Evolutionary conservation across 2,113 vertebrate species (phyloP).

Genomic region (Xenopus borealis): DNA sequence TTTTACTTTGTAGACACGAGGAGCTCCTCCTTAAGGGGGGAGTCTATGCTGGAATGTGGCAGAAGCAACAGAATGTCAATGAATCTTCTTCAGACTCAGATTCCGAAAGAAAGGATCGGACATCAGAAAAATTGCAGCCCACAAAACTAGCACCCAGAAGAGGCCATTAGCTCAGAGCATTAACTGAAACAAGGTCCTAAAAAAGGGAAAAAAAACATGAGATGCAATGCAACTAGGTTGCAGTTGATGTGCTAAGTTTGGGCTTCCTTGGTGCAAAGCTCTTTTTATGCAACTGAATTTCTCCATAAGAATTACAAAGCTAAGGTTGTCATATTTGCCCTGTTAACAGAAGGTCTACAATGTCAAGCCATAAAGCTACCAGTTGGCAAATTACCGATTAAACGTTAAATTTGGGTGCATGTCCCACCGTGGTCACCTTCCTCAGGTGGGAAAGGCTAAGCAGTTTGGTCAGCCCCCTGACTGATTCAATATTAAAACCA

Average conservation of each 20-base stretch:
- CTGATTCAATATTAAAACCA: too few relatives aligned
- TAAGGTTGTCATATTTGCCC: too few relatives aligned
- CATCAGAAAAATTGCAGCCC: conserved; percentile 74
- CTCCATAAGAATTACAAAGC: too few relatives aligned
- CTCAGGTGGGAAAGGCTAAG: too few relatives aligned
- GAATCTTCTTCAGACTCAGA: conserved; percentile 68
- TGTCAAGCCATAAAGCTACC: too few relatives aligned
- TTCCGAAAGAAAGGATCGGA: conserved; percentile 63
- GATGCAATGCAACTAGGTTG: background rate
- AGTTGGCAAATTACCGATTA: too few relatives aligned
- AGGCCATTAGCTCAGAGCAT: conserved; percentile 17
- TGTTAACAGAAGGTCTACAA: too few relatives aligned
- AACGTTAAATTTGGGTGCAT: too few relatives aligned
- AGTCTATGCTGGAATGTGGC: conserved; percentile 88
- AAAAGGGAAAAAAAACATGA: conserved; percentile 8
- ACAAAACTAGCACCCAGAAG: conserved; percentile 35
- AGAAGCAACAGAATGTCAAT: conserved; percentile 75
- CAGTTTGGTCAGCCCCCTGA: too few relatives aligned
- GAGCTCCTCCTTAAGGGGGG: conserved; percentile 80
- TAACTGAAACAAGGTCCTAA: conserved; percentile 3
- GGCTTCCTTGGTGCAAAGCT: too few relatives aligned
- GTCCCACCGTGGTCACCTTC: too few relatives aligned
- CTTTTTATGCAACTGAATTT: background rate
- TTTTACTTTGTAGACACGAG: conserved; percentile 72
- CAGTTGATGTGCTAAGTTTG: too few relatives aligned